These are phyloP conservation scores for Ganaspis brasiliensis DNA, from an alignment of 2,888 invertebrate species.

Conservation along the genomic window DNA sequence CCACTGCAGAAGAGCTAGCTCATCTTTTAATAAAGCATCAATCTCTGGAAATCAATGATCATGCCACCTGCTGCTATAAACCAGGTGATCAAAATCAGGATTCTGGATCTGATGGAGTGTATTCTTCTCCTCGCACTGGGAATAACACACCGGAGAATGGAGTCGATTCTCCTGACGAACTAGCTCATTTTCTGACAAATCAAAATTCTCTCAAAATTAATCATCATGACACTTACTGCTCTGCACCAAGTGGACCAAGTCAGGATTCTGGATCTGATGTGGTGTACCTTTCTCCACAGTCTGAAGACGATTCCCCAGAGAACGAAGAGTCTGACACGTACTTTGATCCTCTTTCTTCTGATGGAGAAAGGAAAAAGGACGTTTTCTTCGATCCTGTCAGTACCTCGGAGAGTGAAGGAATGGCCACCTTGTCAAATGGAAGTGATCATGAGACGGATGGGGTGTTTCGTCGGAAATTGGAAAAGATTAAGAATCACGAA, in stretches of 20 bases:
- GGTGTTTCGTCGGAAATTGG: constrained; percentile 42
- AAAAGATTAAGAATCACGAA: constrained; percentile 36
- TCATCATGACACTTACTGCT: constrained; percentile 74
- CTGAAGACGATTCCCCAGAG: constrained; percentile 73
- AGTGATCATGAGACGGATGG: constrained; percentile 40
- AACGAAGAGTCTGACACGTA: constrained; percentile 80
- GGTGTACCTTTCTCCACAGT: constrained; percentile 80
- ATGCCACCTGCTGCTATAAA: constrained; percentile 79
- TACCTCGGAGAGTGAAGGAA: constrained; percentile 70
- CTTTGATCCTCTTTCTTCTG: constrained; percentile 75
- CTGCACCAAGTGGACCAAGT: constrained; percentile 82
- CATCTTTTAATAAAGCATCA: too few species aligned
- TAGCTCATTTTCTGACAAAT: neutral
- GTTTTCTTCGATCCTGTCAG: constrained; percentile 65
- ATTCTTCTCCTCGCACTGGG: neutral
- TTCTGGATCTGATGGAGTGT: neutral
- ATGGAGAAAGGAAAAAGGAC: constrained; percentile 69
- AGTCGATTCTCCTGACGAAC: neutral
- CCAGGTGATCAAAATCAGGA: constrained; percentile 73
- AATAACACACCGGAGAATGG: neutral
- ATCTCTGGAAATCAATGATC: too few species aligned
- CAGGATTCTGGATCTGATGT: constrained; percentile 81
- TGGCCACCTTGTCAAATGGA: constrained; percentile 79
- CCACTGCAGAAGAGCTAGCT: too few species aligned
- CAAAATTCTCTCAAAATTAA: neutral